Evolutionary conservation across 1,140 invertebrate species (phyloP).

Genomic region (Papilio helenus): DNA sequence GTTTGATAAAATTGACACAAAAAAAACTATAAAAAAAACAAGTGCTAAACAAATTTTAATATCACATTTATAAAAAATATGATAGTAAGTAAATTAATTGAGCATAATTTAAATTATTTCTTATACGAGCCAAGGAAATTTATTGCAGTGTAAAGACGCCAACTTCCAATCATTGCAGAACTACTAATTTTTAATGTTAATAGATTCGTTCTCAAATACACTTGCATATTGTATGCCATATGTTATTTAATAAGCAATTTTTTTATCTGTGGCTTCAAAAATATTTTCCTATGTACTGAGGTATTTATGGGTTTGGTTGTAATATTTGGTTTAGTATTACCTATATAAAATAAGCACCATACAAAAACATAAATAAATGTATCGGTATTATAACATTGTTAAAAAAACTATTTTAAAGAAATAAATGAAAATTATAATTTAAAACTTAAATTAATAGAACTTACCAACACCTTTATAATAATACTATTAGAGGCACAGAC

Average conservation of each 20-base stretch:
- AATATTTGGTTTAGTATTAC: slow-evolving; percentile 47
- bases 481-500: background rate
- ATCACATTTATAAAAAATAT: background rate
- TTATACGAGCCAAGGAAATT: background rate
- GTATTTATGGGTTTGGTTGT: slow-evolving; percentile 46
- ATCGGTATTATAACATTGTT: background rate
- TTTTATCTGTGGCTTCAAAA: background rate
- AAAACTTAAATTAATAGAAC: background rate
- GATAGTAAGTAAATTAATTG: background rate
- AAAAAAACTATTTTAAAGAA: background rate
- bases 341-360: slow-evolving; percentile 20
- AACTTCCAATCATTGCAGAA: background rate
- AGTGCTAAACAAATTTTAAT: background rate
- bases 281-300: background rate
- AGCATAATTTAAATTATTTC: background rate
- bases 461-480: background rate
- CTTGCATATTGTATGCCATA: too few species aligned
- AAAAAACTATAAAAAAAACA: background rate
- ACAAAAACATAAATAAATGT: background rate
- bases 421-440: background rate
- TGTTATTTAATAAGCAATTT: background rate
- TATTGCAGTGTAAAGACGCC: background rate
- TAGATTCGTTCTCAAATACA: too few species aligned
- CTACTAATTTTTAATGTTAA: too few species aligned
- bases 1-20: background rate